Conservation (phyloP, 30 jellyfish, hydroid and myxozoan genomes). For the Turritopsis dohrnii region DNA sequence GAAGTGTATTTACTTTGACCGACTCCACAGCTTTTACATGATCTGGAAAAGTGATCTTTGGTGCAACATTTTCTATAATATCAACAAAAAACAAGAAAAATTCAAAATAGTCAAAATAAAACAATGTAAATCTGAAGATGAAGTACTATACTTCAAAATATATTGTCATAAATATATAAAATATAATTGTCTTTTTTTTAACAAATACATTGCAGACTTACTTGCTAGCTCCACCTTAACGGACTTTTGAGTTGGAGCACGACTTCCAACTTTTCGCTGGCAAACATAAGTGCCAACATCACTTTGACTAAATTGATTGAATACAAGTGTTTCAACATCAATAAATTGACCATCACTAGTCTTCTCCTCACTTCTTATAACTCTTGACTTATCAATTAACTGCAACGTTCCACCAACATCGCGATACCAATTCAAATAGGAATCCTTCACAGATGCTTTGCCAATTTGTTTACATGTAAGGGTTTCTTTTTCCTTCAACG, state of each 20-base stretch:
- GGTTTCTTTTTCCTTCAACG: background rate
- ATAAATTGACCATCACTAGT: background rate
- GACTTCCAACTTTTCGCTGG: background rate
- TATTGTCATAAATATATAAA: no score
- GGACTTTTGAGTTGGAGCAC: background rate
- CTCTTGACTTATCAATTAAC: background rate
- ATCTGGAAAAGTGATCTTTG: background rate
- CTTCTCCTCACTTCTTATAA: slow-evolving; percentile 1
- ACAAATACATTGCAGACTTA: background rate
- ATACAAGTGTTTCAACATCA: slow-evolving; percentile 19
- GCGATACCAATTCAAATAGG: slow-evolving; percentile 30
- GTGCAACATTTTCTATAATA: background rate
- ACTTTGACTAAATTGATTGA: slow-evolving; percentile 4
- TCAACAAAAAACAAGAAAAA: no score
- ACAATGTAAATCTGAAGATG: no score
- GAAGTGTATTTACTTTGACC: background rate
- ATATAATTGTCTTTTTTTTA: no score
- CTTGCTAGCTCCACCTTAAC: slow-evolving; percentile 13
- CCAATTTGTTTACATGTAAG: slow-evolving; percentile 30
- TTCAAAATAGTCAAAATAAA: no score
- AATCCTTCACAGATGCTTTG: background rate
- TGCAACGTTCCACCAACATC: background rate
- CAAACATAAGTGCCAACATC: slow-evolving; percentile 32
- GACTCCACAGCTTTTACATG: background rate
- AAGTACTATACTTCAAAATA: no score